These are phyloP conservation scores for Stegodyphus mimosarum DNA, from an alignment of 1,140 invertebrate genomes.

Conservation along the genomic window DNA sequence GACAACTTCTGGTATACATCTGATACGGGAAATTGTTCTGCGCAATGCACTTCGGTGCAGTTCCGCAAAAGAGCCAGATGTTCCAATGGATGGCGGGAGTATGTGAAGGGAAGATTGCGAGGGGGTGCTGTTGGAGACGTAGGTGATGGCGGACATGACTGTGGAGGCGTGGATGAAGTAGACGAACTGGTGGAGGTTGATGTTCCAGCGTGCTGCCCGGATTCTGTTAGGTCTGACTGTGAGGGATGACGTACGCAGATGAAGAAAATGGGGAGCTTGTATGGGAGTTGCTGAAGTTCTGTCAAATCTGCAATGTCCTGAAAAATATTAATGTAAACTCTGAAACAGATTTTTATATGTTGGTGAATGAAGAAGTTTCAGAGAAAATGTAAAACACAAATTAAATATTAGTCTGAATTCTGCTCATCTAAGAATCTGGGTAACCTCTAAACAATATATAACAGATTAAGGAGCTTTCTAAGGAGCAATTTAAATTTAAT, in stretches of 20 bases:
- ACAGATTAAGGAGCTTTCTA: too few relatives aligned
- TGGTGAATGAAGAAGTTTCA: too few relatives aligned
- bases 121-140: conserved; percentile 1
- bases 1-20: conserved; percentile 23
- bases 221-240: conserved; percentile 49
- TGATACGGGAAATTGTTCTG: conserved; percentile 30
- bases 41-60: conserved; percentile 47
- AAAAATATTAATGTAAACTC: background rate
- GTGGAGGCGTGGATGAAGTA: conserved; percentile 25
- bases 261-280: conserved; percentile 61
- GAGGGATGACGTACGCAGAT: conserved; percentile 32
- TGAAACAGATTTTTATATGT: too few relatives aligned
- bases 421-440: too few relatives aligned
- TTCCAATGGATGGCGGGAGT: conserved; percentile 46
- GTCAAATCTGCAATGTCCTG: conserved; percentile 74
- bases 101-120: conserved; percentile 34
- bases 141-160: conserved; percentile 33
- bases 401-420: too few relatives aligned
- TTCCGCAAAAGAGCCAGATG: conserved; percentile 40
- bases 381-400: too few relatives aligned
- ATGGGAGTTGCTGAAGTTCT: conserved; percentile 69
- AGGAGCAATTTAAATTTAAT: too few relatives aligned
- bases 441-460: too few relatives aligned
- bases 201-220: conserved; percentile 44
- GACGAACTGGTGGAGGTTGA: background rate